A percentile compares a stretch with the other conserved stretches of the same genome.
These are phyloP conservation scores for Oncorhynchus gorbuscha DNA, from an alignment of 2,113 vertebrate genomes.

Conservation along the genomic window DNA sequence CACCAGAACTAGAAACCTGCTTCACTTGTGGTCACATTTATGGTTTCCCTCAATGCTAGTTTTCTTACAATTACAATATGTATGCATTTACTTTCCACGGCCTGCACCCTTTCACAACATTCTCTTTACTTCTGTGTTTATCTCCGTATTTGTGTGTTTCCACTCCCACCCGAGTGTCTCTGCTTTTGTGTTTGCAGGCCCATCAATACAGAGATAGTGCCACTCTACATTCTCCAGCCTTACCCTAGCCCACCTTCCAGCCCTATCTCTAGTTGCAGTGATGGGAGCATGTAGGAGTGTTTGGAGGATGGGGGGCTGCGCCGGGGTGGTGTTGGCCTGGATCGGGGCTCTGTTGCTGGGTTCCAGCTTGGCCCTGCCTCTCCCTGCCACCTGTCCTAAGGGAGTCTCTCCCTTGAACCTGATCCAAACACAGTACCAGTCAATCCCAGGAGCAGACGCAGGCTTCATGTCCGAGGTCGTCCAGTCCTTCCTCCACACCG, in stretches of 20 bases:
- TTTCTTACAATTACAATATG: too few relatives aligned
- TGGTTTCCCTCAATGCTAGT: too few relatives aligned
- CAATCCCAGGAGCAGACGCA: background rate
- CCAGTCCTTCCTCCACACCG: constrained; percentile 74
- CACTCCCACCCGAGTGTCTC: background rate
- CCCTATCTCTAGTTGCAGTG: background rate
- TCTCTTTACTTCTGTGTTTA: too few relatives aligned
- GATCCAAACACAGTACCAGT: constrained; percentile 46
- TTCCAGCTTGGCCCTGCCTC: constrained; percentile 30
- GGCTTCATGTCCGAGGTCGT: constrained; percentile 68
- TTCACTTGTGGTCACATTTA: too few relatives aligned
- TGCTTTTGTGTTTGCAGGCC: constrained; percentile 36
- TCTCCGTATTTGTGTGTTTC: background rate
- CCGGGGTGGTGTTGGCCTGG: background rate
- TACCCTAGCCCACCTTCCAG: background rate
- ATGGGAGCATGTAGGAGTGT: constrained; percentile 38
- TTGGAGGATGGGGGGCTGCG: background rate
- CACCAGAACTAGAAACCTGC: too few relatives aligned
- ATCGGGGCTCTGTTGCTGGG: constrained; percentile 47
- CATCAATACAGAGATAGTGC: constrained; percentile 1
- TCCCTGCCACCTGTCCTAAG: constrained; percentile 36
- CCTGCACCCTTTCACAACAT: too few relatives aligned
- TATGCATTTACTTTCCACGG: too few relatives aligned
- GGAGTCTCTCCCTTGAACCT: constrained; percentile 45
- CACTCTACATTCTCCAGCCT: constrained; percentile 2